phyloP scores from a whole-genome alignment of 2,797 vertebrate genomes.

The Zonotrichia albicollis region DNA sequence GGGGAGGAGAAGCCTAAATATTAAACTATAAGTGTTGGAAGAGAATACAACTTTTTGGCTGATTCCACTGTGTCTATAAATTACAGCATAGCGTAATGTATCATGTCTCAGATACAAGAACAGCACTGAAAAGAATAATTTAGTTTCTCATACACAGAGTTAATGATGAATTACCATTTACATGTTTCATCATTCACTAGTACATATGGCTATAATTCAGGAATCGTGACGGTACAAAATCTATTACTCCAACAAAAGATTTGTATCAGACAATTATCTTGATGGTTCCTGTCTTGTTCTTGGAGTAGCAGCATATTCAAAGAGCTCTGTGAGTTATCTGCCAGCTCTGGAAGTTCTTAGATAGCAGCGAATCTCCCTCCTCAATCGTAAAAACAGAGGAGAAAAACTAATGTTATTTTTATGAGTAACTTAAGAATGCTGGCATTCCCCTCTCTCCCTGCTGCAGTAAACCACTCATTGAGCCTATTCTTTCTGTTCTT shows the following conservation, averaged over 20 bases:
- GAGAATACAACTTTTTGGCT: conserved; percentile 53
- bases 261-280: conserved; percentile 68
- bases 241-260: conserved; percentile 67
- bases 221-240: conserved; percentile 56
- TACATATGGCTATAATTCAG: conserved; percentile 66
- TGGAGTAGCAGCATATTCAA: conserved; percentile 40
- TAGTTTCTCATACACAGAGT: conserved; percentile 54
- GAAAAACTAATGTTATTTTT: conserved; percentile 68
- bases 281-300: conserved; percentile 62
- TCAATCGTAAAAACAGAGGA: conserved; percentile 31
- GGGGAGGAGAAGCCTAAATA: conserved; percentile 45
- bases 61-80: conserved; percentile 37
- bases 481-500: neutral
- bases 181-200: conserved; percentile 61
- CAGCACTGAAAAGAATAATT: conserved; percentile 59
- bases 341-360: conserved; percentile 60
- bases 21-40: conserved; percentile 46
- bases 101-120: conserved; percentile 62
- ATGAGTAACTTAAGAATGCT: conserved; percentile 47
- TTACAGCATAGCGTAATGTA: conserved; percentile 46
- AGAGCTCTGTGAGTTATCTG: conserved; percentile 46
- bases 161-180: conserved; percentile 71
- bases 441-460: neutral
- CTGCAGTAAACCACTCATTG: conserved; percentile 25
- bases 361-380: conserved; percentile 45